Base-by-base conservation (phyloP, 2,888 invertebrate genomes). In the Eugnorisma glareosa region DNA sequence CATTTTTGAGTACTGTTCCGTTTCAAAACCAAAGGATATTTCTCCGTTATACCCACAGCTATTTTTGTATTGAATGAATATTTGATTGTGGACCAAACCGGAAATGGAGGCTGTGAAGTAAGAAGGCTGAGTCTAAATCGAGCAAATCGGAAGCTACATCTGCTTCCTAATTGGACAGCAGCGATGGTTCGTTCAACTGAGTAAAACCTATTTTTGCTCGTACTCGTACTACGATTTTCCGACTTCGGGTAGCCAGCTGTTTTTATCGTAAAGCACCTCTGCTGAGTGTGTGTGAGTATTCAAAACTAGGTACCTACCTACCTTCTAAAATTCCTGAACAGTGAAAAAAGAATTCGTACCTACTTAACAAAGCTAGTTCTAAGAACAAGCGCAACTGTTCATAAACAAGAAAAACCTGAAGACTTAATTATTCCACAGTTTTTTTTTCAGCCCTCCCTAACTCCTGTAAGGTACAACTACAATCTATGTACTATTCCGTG, bases 81-180 rank as follows among this genome's bases (percentile, higher is more conserved):
- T 92, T 93, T 92, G 82, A 93, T 89, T 84, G 77, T 73, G 71
- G 69, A 77, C 83, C 83, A 82, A 78, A 73, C 67, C 68, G 64
- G 86, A 83, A 79, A 66, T 73, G 73, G 74, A 79, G 77, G 67
- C 72, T 78, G 77, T 74, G 84, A 86, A 86, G 85, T 86, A 90
- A 92, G 91, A 84, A 91, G 86, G 79, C 83, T 77, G 67, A 76
- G 85, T 91, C 94, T 94, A 93, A 92, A 94, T 94, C 88, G 83
- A 89, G 92, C 89, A 87, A 89, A 86, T 89, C 86, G 88, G 82
- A 90, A 90, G 90, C 91, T 89, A 83, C 86, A 83, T 85, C 83
- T 81, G 79, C 80, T 67, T 63, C 79, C 78, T 92, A 93, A 93
- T 93, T 93, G 91, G 92, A 93, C 92, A 93, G 91, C 83, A 84